phyloP scores from a whole-genome alignment of 2,113 vertebrate genomes.

The Tiliqua scincoides region DNA sequence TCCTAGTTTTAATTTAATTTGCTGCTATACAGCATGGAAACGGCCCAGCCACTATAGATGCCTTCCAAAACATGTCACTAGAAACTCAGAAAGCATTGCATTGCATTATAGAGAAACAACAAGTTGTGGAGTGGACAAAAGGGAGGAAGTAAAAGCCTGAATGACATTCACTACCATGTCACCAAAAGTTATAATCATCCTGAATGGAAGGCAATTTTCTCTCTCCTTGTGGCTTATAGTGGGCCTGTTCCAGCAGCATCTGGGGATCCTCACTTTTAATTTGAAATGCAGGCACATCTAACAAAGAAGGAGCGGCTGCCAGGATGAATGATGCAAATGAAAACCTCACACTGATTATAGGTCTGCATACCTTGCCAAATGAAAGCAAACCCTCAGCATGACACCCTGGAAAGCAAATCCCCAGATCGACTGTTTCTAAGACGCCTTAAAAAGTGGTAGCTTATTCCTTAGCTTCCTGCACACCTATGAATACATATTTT shows the following conservation, averaged over 20 bases:
- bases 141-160: not conserved
- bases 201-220: slow-evolving; percentile 35
- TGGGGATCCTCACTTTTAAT: slow-evolving; percentile 15
- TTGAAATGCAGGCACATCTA: slow-evolving; percentile 54
- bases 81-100: not conserved
- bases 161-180: not conserved
- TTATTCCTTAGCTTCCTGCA: slow-evolving; percentile 26
- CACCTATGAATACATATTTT: not conserved
- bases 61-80: not conserved
- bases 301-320: not conserved
- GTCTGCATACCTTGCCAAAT: slow-evolving; percentile 4
- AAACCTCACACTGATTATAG: not conserved
- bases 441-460: not conserved
- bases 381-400: slow-evolving; percentile 9
- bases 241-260: slow-evolving; percentile 3
- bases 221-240: slow-evolving; percentile 28
- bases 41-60: not conserved
- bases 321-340: slow-evolving; percentile 8
- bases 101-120: fast-evolving
- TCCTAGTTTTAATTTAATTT: no score
- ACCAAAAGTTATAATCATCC: slow-evolving; percentile 33
- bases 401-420: no score
- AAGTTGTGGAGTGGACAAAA: not conserved
- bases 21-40: no score
- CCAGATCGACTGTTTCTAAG: not conserved